These are phyloP conservation scores for Esox lucius DNA, from an alignment of 2,797 vertebrate species.

Conservation along the genomic window DNA sequence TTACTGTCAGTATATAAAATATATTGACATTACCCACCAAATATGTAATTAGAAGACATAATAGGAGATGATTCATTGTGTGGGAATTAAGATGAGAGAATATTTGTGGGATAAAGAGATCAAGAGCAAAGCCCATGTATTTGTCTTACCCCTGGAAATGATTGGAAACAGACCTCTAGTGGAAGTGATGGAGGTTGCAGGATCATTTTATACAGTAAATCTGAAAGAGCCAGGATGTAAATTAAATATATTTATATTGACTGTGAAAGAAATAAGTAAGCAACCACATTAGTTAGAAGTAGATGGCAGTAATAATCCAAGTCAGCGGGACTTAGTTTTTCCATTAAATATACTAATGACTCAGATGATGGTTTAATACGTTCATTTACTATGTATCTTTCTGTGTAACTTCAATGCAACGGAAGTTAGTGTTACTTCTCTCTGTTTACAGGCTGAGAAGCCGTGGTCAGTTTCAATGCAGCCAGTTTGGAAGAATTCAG, in stretches of 20 bases:
- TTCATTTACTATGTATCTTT: too few species aligned
- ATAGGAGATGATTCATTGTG: not conserved
- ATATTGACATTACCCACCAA: not conserved
- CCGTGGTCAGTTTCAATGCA: not conserved
- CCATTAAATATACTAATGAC: not conserved
- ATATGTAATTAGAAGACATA: not conserved
- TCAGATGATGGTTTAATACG: not conserved
- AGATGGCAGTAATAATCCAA: not conserved
- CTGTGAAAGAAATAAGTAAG: not conserved
- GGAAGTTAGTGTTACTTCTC: not conserved
- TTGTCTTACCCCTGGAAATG: constrained; percentile 9
- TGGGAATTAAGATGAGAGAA: not conserved
- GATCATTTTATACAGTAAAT: not conserved
- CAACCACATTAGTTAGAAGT: not conserved
- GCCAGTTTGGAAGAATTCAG: not conserved
- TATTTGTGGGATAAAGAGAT: not conserved
- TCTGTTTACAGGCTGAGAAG: not conserved
- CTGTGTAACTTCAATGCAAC: too few species aligned
- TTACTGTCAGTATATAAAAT: not conserved
- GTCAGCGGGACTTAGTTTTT: not conserved
- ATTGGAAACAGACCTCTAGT: constrained; percentile 46
- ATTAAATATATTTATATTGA: not conserved
- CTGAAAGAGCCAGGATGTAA: not conserved
- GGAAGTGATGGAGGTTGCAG: constrained; percentile 13
- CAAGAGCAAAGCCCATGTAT: not conserved